phyloP scores from a whole-genome alignment of 2,888 invertebrate species.

The Netelia melanura region DNA sequence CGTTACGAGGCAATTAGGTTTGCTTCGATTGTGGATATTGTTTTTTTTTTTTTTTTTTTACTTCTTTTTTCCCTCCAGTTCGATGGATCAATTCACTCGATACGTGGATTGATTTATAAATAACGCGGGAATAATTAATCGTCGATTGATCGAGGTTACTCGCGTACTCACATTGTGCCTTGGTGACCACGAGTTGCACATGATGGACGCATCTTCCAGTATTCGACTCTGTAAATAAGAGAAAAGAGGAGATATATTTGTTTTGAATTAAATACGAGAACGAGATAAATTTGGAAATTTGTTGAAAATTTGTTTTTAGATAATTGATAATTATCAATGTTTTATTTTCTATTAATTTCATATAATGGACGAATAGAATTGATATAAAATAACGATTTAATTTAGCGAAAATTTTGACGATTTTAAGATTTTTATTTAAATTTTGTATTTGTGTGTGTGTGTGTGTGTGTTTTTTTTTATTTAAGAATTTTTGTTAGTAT shows the following conservation, averaged over 20 bases:
- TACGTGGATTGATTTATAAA: background rate
- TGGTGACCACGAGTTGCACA: slow-evolving; percentile 97
- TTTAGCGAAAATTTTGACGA: too few species aligned
- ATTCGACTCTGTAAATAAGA: slow-evolving; percentile 91
- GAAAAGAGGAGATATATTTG: slow-evolving; percentile 50
- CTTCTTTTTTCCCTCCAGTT: background rate
- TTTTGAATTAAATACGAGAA: background rate
- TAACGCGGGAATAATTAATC: background rate
- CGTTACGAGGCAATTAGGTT: background rate
- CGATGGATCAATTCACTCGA: background rate
- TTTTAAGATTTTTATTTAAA: too few species aligned
- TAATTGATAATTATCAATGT: slow-evolving; percentile 3
- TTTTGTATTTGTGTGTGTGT: too few species aligned
- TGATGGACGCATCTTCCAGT: slow-evolving; percentile 94
- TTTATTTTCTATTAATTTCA: background rate
- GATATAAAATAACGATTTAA: background rate
- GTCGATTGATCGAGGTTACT: background rate
- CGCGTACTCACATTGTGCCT: slow-evolving; percentile 93
- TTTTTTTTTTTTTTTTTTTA: background rate
- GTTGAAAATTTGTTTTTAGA: background rate
- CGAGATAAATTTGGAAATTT: background rate
- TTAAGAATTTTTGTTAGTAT: too few species aligned
- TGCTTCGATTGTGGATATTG: background rate
- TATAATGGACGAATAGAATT: too few species aligned
- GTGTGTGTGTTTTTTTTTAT: too few species aligned